phyloP scores from a whole-genome alignment of 2,113 vertebrate species.

The Apteryx owenii region DNA sequence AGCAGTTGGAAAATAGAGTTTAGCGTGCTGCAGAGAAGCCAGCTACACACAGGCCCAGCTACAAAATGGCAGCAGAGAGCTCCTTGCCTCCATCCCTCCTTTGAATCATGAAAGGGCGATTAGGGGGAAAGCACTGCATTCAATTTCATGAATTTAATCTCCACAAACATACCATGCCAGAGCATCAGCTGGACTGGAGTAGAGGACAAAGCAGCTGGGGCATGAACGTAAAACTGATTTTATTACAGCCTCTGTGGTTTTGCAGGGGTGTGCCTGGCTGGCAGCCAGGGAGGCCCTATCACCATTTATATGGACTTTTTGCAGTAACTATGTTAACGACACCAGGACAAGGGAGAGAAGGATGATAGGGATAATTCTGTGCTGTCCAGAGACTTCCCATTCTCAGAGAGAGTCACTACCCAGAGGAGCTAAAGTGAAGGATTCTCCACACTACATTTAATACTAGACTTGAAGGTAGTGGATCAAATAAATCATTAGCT shows the following conservation, averaged over 20 bases:
- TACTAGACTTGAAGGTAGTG: background rate
- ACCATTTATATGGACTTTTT: background rate
- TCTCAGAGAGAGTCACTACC: background rate
- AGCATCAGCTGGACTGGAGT: slow-evolving; percentile 59
- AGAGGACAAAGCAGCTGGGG: slow-evolving; percentile 47
- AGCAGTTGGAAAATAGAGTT: background rate
- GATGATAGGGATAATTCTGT: background rate
- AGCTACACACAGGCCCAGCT: background rate
- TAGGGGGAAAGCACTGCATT: slow-evolving; percentile 16
- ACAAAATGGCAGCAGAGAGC: background rate
- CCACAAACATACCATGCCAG: slow-evolving; percentile 11
- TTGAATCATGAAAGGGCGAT: background rate
- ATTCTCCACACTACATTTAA: background rate
- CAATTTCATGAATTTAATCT: slow-evolving; percentile 37
- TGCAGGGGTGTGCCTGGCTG: slow-evolving; percentile 47
- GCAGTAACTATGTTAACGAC: slow-evolving; percentile 1
- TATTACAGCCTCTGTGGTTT: slow-evolving; percentile 48
- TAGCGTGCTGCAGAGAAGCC: background rate
- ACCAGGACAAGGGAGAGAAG: background rate
- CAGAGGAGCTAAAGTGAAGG: background rate
- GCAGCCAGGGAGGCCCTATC: slow-evolving; percentile 39
- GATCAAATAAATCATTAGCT: background rate
- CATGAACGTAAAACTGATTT: slow-evolving; percentile 23
- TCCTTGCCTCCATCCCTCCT: background rate
- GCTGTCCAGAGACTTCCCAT: background rate